Conservation (phyloP, 1,140 invertebrate genomes). For the Epicauta chinensis region DNA sequence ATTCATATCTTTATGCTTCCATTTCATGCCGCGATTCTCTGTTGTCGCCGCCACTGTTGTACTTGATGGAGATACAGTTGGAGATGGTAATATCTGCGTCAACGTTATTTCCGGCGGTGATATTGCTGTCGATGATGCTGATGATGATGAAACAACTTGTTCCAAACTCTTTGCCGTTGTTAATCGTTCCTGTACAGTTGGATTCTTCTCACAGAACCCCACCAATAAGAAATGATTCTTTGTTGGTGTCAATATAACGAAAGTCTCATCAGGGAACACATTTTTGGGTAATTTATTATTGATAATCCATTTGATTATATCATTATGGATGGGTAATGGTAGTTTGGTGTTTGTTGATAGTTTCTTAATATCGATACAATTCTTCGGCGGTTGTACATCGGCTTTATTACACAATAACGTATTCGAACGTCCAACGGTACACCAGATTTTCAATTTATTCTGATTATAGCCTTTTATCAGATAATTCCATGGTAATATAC, state of each 20-base stretch:
- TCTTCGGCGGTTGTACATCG: slow-evolving; percentile 12
- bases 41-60: background rate
- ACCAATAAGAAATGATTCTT: slow-evolving; percentile 27
- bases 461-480: slow-evolving; percentile 21
- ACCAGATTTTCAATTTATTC: slow-evolving; percentile 27
- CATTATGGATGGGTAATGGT: background rate
- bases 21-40: background rate
- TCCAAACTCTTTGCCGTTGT: background rate
- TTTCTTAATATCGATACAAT: slow-evolving; percentile 17
- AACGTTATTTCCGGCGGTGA: background rate
- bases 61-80: background rate
- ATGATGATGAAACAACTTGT: background rate
- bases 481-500: slow-evolving; percentile 29
- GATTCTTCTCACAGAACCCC: slow-evolving; percentile 27
- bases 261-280: background rate
- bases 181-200: background rate
- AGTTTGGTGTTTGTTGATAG: too few relatives aligned
- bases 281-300: slow-evolving; percentile 13
- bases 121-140: background rate
- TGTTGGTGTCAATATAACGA: slow-evolving; percentile 26
- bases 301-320: slow-evolving; percentile 27
- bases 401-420: slow-evolving; percentile 20
- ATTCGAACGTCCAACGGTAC: slow-evolving; percentile 13
- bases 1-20: slow-evolving; percentile 22
- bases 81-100: background rate